Evolutionary conservation across 2,113 vertebrate genomes (phyloP), one percentile per base, ranked within the genome.

Genomic region (Chunga burmeisteri): DNA sequence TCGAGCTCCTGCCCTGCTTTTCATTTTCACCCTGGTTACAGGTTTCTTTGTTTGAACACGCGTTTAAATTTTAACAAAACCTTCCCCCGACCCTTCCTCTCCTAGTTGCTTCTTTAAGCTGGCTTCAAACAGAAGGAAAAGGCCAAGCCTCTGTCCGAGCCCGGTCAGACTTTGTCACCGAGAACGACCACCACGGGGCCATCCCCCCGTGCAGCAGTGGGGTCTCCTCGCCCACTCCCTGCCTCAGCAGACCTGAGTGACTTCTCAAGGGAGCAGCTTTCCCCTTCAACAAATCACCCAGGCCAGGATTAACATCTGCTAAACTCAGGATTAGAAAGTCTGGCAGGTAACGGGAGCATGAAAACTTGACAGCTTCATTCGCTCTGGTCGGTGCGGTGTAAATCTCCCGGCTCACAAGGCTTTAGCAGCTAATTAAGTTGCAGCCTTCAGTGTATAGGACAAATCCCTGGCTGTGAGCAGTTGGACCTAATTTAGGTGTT

Each of bases 141-240:
- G 5, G 11, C 36, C 47, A 25, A 75, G 27, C 44, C 23, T 74
- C 68, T 59, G 27, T 46, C 53, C 0, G 8, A 34, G 58, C 67
- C 40, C 1, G 2, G 2, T 1, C 27, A 55, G 29, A 32, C 38
- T 38, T 17, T 58, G 81, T 40, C 79, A 1, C 66, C 0, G 6
- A 34, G 6, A 29, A 7, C 0, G 6, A 23, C 30, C 34, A 1
- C 32, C 1, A 5, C 3, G 40, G 56, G 42, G 13, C 74, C 1
- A 4, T 9, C 20, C 32, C 16, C 19, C 42, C 14, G 0, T 10
- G 81, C 3, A 0, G 3, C 3, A 0, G 8, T 6, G 20, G 16
- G 40, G 18, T 25, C 46, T 56, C 10, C 66, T 42, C 65, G 10
- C 16, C 17, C 1, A 0, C 49, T 71, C 34, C 40, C 44, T 66